Base-by-base conservation (phyloP, 2,888 invertebrate species). In the Drosophila paramelanica region DNA sequence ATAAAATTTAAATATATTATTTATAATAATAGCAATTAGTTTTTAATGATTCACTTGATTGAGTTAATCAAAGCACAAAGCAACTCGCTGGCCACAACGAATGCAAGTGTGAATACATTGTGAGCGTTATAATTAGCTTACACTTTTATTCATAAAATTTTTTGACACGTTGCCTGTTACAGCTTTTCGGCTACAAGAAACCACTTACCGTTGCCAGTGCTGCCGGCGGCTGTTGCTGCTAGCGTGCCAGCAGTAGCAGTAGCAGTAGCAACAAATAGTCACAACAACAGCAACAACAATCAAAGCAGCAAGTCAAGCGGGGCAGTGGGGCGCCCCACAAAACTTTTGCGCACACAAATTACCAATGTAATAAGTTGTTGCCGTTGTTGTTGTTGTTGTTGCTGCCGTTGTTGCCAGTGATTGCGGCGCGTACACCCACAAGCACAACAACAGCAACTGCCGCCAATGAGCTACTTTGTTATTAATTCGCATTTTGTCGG, bases 401-500 rank as follows among this genome's bases (percentile, higher is more conserved):
- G 42, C 7, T 58, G 61, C n/a, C 62, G 71, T 43, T 76, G 53
- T 58, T 74, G 45, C 33, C 41, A 53, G 43, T 73, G 77, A 77
- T 74, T 77, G 60, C 60, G 58, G 59, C 47, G 47, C 78, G 58
- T 67, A 78, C 78, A 67, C 75, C 75, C 79, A 60, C 78, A 36
- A 47, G 41, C 27, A 56, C 47, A 41, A 36, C 33, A 25, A 27
- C 38, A 42, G 13, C 14, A 39, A 20, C 20, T 31, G 31, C 25
- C 41, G 36, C 23, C 51, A 70, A 43, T 62, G 56, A 36, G 39
- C 45, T 43, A 65, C 45, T 72, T 62, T 61, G 85, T 70, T 87
- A 81, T 88, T 81, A 81, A 81, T 67, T 80, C 77, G 65, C 84
- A 77, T 83, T 81, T 87, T 83, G 87, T 77, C 66, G 67, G 67